Evolutionary conservation across 2,888 invertebrate genomes (phyloP).

Genomic region (Trimorus sp.): DNA sequence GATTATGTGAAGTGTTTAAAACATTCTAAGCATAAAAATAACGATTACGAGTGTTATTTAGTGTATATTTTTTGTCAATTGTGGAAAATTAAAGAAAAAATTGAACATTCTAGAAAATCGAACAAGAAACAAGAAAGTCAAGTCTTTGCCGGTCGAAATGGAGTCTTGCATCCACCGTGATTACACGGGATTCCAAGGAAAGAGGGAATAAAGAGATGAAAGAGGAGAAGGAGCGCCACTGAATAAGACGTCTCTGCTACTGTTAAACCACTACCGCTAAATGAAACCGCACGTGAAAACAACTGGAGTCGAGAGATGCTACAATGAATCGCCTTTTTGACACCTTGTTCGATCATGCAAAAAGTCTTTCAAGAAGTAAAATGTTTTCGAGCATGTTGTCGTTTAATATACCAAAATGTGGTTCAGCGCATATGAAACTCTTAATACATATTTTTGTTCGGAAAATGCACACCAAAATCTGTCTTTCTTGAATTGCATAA

Average conservation of each 20-base stretch:
- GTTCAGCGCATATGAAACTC: neutral
- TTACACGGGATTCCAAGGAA: conserved; percentile 64
- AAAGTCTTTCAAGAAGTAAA: conserved; percentile 44
- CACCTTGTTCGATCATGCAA: conserved; percentile 71
- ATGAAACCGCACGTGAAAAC: conserved; percentile 80
- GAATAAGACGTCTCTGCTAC: conserved; percentile 63
- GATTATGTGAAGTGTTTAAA: too few relatives aligned
- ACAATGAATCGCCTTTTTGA: conserved; percentile 75
- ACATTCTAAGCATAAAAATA: too few relatives aligned
- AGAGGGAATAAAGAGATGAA: conserved; percentile 64
- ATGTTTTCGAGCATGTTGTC: conserved; percentile 22
- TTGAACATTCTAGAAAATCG: conserved; percentile 63
- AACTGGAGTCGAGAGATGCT: conserved; percentile 71
- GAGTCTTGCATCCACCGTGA: conserved; percentile 67
- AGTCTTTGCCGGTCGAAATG: conserved; percentile 63
- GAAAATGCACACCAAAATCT: too few relatives aligned
- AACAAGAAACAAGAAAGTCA: conserved; percentile 65
- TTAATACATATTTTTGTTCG: too few relatives aligned
- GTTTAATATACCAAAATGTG: conserved; percentile 8
- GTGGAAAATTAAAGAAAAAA: conserved; percentile 40
- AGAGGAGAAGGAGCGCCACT: conserved; percentile 61
- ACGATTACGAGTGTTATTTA: conserved; percentile 12
- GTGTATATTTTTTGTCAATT: conserved; percentile 32
- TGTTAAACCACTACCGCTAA: conserved; percentile 73
- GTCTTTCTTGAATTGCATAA: too few relatives aligned